Base-by-base conservation (phyloP, 1,140 invertebrate genomes). In the Hyposmocoma kahamanoa region DNA sequence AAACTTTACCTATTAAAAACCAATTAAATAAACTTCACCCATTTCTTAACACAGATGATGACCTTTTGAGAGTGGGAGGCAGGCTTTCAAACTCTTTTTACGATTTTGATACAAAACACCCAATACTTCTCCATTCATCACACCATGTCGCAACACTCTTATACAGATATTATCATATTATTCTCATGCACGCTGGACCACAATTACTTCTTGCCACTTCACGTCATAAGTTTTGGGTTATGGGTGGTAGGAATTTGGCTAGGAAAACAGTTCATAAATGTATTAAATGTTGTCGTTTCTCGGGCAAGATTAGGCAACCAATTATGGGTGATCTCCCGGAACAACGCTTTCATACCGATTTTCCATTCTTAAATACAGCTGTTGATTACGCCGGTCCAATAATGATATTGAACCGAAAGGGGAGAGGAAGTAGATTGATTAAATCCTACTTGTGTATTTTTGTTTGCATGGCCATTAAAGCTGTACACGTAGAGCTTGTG, bases 41-140 rank as follows among this genome's bases (percentile, higher is more conserved):
- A 1, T 52, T 52, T 21, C 13, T 52, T 17, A 22, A 44, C 21
- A 20, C 45, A 4, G 13, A 24, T 5, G 20, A 22, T 3, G 21
- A 24, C 17, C 1, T 74, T 15, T 24, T 82, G 8, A 42, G 76
- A 18, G 70, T 80, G 6, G 74, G 74, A 6, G 66, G 72, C 5
- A 41, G 77, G 50, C 22, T 78, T 2, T 13, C 26, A 11, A 48
- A 74, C 19, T 50, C 69, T 5, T 22, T 55, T 21, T 46, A 64
- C 19, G 15, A 59, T 10, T 41, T 21, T 22, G 47, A 63, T 34
- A 51, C 48, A 28, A 66, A 62, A 47, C 58, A 72, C 62, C 74
- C 72, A 6, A 64, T 75, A 13, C 15, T 80, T 3, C 28, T 84
- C n/a, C 65, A 67, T 6, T 54, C 53, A 36, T 15, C 44, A 22